Evolutionary conservation across 2,888 invertebrate genomes (phyloP), one percentile per base, ranked within the genome.

Genomic region (Orgyia antiqua): DNA sequence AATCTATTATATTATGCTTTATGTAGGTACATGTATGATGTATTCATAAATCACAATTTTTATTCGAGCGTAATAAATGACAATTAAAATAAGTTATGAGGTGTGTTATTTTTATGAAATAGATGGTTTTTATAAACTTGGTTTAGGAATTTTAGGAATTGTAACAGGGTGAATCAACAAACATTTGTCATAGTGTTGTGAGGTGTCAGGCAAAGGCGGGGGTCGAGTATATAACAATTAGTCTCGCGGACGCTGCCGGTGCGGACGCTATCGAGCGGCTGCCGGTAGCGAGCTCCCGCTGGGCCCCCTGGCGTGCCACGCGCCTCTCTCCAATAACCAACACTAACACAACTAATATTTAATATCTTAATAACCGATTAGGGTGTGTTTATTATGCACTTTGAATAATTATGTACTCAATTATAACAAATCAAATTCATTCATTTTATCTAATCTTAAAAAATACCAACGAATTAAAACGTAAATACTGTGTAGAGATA

Each of bases 311-410:
- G 55, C 39, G 75, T 38, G 79, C 38, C 64, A 58, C 68, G 70
- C 68, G 68, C 64, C 61, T 43, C 51, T 49, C 59, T 53, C 47
- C 40, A 31, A 48, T 37, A 47, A 54, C 45, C 45, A 46, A 52
- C 36, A 25, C 31, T 25, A 59, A 55, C 63, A 53, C 52, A 42
- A 54, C 53, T 65, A 66, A 76, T 79, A 77, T 78, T 71, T 83
- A 80, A 83, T 82, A 83, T 77, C 83, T 78, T 82, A 82, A 84
- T 84, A 82, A 77, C 72, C 68, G 64, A 69, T 83, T 72, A 73
- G 73, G 67, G 72, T 61, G 63, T 68, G 65, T 68, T 73, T 68
- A 71, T 57, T 63, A 68, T 66, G 62, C 66, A 65, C 62, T 70
- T 67, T 64, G 59, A 68, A 69, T 74, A 77, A 78, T 79, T 68